Percentiles rank a stretch among this genome's conserved stretches.
Conservation (phyloP, 2,888 invertebrate genomes). For the Dicyrtoma fusca region DNA sequence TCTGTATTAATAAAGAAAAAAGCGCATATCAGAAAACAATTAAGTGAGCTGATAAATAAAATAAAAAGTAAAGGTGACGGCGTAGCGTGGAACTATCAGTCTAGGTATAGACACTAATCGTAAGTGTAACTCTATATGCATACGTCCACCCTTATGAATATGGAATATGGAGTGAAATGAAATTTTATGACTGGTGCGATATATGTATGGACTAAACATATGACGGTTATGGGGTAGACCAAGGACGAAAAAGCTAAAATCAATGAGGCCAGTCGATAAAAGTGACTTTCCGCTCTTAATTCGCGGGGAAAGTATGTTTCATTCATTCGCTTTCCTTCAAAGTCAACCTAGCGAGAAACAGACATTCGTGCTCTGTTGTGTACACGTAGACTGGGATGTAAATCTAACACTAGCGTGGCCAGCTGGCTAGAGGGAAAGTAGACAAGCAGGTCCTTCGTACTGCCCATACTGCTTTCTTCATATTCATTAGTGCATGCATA, state of each 20-base stretch:
- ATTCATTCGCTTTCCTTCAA: slow-evolving; percentile 6
- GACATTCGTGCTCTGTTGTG: neutral
- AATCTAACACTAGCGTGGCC: neutral
- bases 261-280: slow-evolving; percentile 40
- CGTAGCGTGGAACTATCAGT: too few relatives aligned
- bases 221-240: too few relatives aligned
- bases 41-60: too few relatives aligned
- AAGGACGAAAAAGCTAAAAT: neutral
- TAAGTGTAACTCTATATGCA: too few relatives aligned
- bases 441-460: too few relatives aligned
- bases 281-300: slow-evolving; percentile 40
- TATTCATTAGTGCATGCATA: neutral
- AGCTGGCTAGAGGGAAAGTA: neutral
- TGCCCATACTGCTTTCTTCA: neutral
- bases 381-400: neutral
- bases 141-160: neutral
- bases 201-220: neutral
- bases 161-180: too few relatives aligned
- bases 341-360: neutral
- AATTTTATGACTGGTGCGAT: neutral
- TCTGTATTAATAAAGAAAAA: too few relatives aligned
- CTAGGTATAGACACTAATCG: too few relatives aligned
- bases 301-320: slow-evolving; percentile 36
- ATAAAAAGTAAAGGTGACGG: too few relatives aligned
- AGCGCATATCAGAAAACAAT: too few relatives aligned